These are phyloP conservation scores for Mirza zaza DNA, from an alignment of 2,113 vertebrate genomes.

Conservation along the genomic window DNA sequence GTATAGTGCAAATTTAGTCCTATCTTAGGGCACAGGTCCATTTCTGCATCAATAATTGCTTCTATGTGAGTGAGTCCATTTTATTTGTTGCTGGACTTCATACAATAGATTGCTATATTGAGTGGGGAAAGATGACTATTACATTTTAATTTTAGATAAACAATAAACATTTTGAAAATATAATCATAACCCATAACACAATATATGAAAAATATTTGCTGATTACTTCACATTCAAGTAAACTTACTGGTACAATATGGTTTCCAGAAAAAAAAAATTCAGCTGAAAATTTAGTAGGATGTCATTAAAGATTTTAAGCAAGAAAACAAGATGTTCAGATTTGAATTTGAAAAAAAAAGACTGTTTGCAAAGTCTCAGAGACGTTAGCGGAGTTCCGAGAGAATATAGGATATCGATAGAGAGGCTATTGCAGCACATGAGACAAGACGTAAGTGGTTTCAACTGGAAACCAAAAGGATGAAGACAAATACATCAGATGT, in stretches of 20 bases:
- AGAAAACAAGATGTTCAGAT: background rate
- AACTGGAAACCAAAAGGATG: background rate
- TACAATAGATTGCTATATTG: background rate
- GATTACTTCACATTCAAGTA: background rate
- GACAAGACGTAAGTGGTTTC: background rate
- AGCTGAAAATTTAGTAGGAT: background rate
- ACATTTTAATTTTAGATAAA: background rate
- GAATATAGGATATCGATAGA: background rate
- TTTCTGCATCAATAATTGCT: background rate
- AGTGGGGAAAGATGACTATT: background rate
- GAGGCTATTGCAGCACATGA: background rate
- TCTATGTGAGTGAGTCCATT: background rate
- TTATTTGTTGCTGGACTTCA: background rate
- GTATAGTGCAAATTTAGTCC: background rate
- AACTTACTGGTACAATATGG: background rate
- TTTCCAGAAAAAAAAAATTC: background rate
- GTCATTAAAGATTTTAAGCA: background rate
- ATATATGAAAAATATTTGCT: background rate
- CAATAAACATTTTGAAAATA: background rate
- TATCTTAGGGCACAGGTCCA: background rate
- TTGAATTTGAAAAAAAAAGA: background rate
- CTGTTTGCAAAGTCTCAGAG: background rate
- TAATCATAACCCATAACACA: background rate
- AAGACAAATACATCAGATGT: background rate
- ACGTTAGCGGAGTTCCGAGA: background rate